Evolutionary conservation across 2,888 invertebrate species (phyloP).

Genomic region (Therioaphis trifolii): DNA sequence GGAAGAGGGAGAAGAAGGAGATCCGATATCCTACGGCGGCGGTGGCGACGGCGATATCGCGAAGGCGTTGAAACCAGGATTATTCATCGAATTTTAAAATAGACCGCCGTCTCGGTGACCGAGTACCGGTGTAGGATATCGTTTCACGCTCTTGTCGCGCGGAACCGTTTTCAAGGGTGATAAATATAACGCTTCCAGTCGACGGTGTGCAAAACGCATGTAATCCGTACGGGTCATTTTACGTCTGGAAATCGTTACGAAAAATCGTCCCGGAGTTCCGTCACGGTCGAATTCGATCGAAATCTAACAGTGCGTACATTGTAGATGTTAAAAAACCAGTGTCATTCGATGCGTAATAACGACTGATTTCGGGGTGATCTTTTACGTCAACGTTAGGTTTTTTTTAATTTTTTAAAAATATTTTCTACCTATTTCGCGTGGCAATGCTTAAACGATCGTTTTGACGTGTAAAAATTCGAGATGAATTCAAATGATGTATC

Average conservation of each 20-base stretch:
- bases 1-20: not conserved
- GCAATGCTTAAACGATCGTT: no score
- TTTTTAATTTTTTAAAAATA: no score
- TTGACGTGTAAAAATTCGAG: no score
- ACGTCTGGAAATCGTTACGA: not conserved
- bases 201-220: not conserved
- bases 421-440: no score
- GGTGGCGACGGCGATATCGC: conserved; percentile 31
- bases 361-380: no score
- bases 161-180: conserved; percentile 25
- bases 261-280: not conserved
- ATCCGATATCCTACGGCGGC: conserved; percentile 30
- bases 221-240: conserved; percentile 13
- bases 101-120: conserved; percentile 44
- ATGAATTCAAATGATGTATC: no score
- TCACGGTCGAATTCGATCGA: no score
- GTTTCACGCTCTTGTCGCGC: conserved; percentile 37
- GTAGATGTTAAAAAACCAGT: no score
- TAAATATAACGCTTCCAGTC: conserved; percentile 14
- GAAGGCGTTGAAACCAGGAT: conserved; percentile 44
- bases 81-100: conserved; percentile 61
- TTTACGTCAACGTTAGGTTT: no score
- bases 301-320: no score
- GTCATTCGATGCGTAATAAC: no score
- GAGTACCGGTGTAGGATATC: conserved; percentile 49